Evolutionary conservation across 2,113 vertebrate genomes (phyloP), one percentile per base, ranked within the genome.

Genomic region (Indri indri): DNA sequence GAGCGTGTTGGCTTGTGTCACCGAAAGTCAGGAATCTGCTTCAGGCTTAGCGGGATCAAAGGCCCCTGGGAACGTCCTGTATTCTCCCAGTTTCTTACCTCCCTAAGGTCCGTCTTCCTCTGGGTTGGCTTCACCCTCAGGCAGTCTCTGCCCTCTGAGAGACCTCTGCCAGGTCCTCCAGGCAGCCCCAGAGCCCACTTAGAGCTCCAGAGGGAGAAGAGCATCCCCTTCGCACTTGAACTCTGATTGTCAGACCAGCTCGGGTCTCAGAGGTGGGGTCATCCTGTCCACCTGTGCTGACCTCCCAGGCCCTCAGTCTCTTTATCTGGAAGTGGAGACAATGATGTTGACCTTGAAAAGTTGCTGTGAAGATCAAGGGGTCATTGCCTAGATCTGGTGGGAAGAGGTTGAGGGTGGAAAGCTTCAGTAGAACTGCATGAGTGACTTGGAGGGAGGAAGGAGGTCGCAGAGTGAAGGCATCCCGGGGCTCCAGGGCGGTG

Each of bases 401-500:
- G 57, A 70, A 83, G 80, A 79, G 13, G 34, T 22, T 32, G 25
- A 30, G 52, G 30, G 30, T 6, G 13, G 85, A 77, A 80, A 80
- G 16, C 50, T 68, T 34, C 63, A 34, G 11, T 9, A 45, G 47
- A 71, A 50, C 57, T 42, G 11, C 9, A 2, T 32, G 22, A 1
- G 20, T 22, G 6, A 7, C 13, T 59, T 37, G 10, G 71, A 84
- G 34, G 45, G 13, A 89, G 73, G 50, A 30, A 63, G 50, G 20
- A 5, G 42, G 30, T 76, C 17, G 11, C 14, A 79, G 27, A 42
- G 45, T 4, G 32, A 32, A 1, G 47, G 27, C 25, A 32, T 50
- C 11, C 12, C 16, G 11, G 6, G 34, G 52, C 32, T 14, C 70
- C 2, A 0, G 3, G 8, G 18, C 8, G 50, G 79, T 42, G 52